Conservation (phyloP, 2,797 vertebrate genomes). For the Lutjanus campechanus region DNA sequence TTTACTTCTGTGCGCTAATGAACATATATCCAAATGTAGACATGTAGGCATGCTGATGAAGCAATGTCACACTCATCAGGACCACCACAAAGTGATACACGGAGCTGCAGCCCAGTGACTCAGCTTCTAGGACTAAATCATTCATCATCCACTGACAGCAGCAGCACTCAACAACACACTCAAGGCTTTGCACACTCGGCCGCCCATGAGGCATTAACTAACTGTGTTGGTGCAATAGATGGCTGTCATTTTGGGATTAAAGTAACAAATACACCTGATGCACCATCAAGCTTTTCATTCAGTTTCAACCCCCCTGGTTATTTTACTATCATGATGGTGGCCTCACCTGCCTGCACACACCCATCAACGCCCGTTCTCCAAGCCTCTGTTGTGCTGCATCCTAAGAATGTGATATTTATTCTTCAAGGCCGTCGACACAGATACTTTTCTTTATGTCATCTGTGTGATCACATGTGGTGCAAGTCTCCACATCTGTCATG, state of each 20-base stretch:
- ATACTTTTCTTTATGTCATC: neutral
- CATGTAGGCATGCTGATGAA: neutral
- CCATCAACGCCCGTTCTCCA: neutral
- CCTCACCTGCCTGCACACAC: neutral
- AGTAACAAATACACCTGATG: slow-evolving; percentile 1
- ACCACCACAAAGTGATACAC: neutral
- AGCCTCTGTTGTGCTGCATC: neutral
- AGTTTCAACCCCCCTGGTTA: neutral
- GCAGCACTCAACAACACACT: neutral
- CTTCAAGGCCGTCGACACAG: neutral
- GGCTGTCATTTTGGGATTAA: neutral
- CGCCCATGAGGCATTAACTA: neutral
- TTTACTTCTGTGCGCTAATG: neutral
- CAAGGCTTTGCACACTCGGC: neutral
- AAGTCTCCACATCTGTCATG: slow-evolving; percentile 12
- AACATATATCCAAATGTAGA: neutral
- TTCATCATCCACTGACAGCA: slow-evolving; percentile 12
- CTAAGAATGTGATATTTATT: neutral
- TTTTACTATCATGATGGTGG: neutral
- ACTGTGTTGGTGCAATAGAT: neutral
- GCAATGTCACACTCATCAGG: neutral
- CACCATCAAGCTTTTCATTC: neutral
- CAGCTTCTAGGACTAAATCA: neutral
- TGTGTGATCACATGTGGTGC: slow-evolving; percentile 7
- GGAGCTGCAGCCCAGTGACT: neutral